phyloP scores from a whole-genome alignment of 2,797 vertebrate species.

The Varecia variegata region DNA sequence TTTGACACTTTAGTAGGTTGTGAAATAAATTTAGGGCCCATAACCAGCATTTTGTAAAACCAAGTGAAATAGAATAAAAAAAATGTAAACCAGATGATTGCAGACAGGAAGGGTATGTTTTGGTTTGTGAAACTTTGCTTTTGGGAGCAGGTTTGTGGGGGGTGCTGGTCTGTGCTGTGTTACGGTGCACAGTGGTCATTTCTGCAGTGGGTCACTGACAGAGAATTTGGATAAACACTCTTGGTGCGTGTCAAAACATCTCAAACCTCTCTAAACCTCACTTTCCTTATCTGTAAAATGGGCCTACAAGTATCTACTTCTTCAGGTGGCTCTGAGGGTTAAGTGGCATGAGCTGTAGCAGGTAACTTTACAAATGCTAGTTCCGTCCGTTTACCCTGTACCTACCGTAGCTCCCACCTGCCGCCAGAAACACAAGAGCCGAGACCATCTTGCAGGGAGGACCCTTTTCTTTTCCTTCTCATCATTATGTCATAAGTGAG shows the following conservation, averaged over 20 bases:
- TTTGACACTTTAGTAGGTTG: not conserved
- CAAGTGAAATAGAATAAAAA: not conserved
- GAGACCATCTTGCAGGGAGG: not conserved
- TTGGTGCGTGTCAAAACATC: not conserved
- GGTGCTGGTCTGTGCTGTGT: fast-evolving
- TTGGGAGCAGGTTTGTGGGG: not conserved
- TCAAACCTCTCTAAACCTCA: not conserved
- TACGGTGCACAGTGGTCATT: not conserved
- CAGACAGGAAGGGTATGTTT: not conserved
- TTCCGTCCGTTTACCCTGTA: not conserved
- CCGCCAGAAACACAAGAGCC: not conserved
- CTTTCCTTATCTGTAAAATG: not conserved
- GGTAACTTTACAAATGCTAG: no score
- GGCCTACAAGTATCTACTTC: not conserved
- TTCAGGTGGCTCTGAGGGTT: not conserved
- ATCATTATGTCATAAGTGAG: not conserved
- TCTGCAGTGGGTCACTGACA: not conserved
- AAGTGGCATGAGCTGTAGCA: not conserved
- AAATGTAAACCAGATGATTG: not conserved
- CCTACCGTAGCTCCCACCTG: not conserved
- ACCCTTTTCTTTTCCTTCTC: not conserved
- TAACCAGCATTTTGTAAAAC: not conserved
- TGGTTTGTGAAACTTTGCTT: not conserved
- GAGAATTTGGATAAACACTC: not conserved
- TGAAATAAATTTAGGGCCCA: not conserved